Conservation (phyloP, 2,797 vertebrate species). For the Muscicapa striata region DNA sequence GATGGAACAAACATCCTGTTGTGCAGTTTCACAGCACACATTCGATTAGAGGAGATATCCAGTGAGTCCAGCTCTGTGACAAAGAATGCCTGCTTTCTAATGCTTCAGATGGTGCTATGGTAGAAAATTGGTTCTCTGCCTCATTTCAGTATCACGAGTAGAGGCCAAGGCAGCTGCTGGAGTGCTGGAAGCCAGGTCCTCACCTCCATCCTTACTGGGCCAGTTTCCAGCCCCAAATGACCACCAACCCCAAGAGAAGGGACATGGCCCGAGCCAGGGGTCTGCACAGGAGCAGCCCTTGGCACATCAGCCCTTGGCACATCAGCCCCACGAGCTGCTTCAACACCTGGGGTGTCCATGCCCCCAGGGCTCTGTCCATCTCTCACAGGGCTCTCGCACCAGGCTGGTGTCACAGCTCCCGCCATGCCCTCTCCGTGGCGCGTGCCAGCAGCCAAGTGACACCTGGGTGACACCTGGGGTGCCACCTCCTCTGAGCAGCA, state of each 20-base stretch:
- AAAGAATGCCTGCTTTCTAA: not conserved
- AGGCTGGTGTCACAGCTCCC: not conserved
- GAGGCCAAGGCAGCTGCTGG: rapidly evolving
- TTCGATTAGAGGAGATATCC: rapidly evolving
- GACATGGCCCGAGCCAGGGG: rapidly evolving
- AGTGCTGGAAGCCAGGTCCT: not conserved
- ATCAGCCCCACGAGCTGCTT: rapidly evolving
- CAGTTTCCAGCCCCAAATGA: not conserved
- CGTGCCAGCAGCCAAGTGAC: not conserved
- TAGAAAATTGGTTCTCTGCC: not conserved
- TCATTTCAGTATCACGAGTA: not conserved
- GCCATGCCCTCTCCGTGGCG: rapidly evolving
- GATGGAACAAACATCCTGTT: not conserved
- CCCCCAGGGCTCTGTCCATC: not conserved
- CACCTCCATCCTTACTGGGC: not conserved
- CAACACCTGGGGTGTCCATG: rapidly evolving
- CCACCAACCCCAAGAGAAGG: not conserved
- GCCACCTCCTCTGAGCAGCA: not conserved
- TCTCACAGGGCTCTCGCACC: rapidly evolving
- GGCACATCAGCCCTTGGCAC: not conserved
- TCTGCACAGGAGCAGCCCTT: not conserved
- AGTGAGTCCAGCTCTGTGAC: not conserved
- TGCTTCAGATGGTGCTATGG: not conserved
- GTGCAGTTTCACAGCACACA: not conserved
- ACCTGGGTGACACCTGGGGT: rapidly evolving